Evolutionary conservation across 2,888 invertebrate species (phyloP), one percentile per base, ranked within the genome.

Genomic region (Crossocerus cetratus): DNA sequence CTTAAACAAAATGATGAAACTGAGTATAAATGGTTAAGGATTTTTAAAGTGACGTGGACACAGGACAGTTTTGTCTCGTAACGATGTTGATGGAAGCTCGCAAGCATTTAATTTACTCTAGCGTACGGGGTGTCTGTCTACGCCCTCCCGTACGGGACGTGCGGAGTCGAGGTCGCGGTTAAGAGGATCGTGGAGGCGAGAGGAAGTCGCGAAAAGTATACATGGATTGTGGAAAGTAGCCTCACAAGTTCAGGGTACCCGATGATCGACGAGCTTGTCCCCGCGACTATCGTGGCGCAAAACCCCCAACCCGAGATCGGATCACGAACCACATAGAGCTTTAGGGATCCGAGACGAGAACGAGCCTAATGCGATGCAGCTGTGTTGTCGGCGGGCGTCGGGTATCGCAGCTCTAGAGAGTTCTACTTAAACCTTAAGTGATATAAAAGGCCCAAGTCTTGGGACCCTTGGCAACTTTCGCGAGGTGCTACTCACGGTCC

Each of bases 381-480:
- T 49, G 49, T 16, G 49, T 16, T 49, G n/a, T 49, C 49, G 49
- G 4, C 5, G 21, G 54, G 56, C 54, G 66, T 73, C 73, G 72
- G 78, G 72, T 73, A 77, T 61, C 65, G 68, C 66, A 58, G 65
- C 18, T 56, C 55, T 56, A 60, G 44, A 20, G 62, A 49, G 44
- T 58, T 61, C 45, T 55, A 56, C 61, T 65, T 69, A 72, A 72
- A 69, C 69, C 72, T 77, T 74, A 74, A 75, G 71, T 58, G 49
- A 71, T 18, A n/a, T n/a, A n/a, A 69, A 69, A 53, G 75, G 83
- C 84, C 83, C 84, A 84, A 83, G 80, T 86, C 81, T 83, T 81
- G 81, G 84, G 85, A 85, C 83, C 83, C 75, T 81, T 83, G 82
- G 83, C 84, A 82, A 78, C 82, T 83, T 80, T 83, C 77, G 78